Evolutionary conservation across 2,888 invertebrate species (phyloP), one percentile per base, ranked within the genome.

Genomic region (Rotaria magnacalcarata): DNA sequence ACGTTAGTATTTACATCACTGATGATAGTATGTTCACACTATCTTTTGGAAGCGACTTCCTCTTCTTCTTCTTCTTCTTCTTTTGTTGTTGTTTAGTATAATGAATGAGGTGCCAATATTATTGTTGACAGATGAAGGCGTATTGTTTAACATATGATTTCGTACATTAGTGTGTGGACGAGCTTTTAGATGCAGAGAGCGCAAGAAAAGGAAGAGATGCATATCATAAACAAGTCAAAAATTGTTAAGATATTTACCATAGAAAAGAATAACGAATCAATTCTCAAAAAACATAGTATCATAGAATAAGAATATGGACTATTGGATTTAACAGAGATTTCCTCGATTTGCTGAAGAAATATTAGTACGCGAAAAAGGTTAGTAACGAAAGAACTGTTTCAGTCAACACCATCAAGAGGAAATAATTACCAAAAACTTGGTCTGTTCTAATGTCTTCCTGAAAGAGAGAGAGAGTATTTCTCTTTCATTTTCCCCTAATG

Each of bases 181-280:
- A 14, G 67, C 67, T 34, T 67, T 11, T 67, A 67, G 27, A 34
- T 67, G 16, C 27, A 67, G 34, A 34, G 14, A 34, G 19, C 8
- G 34, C 19, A 6, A 6, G n/a, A 67, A 19, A 67, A 67, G 19
- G 16, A 67, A 67, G 19, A 16, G 19, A 67, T 34, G 14, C 24
- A 34, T 67, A 16, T 67, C 34, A 67, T 67, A 67, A 67, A 67
- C 67, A 67, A 67, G 34, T 67, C 34, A 67, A 67, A 34, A 67
- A 27, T 34, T 34, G 14, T 34, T 34, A 19, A 34, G 34, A 67
- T 41, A 34, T 4, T 5, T 2, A 19, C 7, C 3, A 67, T 67
- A 6, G 16, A 21, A 34, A 67, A 27, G 41, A 67, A 34, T 27
- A 67, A 67, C 11, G 7, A 34, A 41, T 34, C 34, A 19, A 41